phyloP scores from a whole-genome alignment of 2,888 invertebrate genomes.

The Hymenopus coronatus region DNA sequence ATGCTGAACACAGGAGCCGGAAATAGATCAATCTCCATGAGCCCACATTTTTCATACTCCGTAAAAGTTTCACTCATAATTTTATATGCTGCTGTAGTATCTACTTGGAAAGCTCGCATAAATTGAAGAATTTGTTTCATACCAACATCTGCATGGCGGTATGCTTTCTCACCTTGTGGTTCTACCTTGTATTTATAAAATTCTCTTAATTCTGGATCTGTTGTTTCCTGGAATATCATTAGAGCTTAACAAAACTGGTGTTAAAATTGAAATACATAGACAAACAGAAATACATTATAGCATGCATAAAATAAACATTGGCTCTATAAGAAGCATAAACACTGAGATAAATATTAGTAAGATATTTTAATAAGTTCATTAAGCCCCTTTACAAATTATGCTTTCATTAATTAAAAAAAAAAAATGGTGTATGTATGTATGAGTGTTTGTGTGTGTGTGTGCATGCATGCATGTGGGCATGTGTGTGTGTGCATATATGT shows the following conservation, averaged over 20 bases:
- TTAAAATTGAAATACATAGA: neutral
- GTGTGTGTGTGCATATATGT: too few relatives aligned
- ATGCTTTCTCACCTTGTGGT: constrained; percentile 56
- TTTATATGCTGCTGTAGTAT: constrained; percentile 30
- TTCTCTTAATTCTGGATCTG: constrained; percentile 60
- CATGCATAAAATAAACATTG: neutral
- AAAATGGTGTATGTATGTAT: too few relatives aligned
- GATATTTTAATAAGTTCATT: too few relatives aligned
- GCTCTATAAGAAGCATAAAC: too few relatives aligned
- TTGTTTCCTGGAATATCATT: constrained; percentile 54
- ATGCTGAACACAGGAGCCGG: constrained; percentile 56
- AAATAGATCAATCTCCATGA: constrained; percentile 49
- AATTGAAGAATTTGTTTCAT: constrained; percentile 55
- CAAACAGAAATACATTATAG: neutral
- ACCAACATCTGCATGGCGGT: constrained; percentile 60
- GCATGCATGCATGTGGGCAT: too few relatives aligned
- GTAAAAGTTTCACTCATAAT: constrained; percentile 33
- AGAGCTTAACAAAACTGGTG: constrained; percentile 3
- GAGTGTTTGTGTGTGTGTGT: too few relatives aligned
- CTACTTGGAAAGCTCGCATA: constrained; percentile 56
- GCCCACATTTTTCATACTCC: constrained; percentile 33
- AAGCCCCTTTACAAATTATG: too few relatives aligned
- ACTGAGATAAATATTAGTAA: too few relatives aligned
- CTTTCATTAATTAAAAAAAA: too few relatives aligned
- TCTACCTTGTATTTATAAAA: constrained; percentile 64